These are phyloP conservation scores for Aleadryas rufinucha DNA, from an alignment of 2,113 vertebrate genomes.

Conservation along the genomic window DNA sequence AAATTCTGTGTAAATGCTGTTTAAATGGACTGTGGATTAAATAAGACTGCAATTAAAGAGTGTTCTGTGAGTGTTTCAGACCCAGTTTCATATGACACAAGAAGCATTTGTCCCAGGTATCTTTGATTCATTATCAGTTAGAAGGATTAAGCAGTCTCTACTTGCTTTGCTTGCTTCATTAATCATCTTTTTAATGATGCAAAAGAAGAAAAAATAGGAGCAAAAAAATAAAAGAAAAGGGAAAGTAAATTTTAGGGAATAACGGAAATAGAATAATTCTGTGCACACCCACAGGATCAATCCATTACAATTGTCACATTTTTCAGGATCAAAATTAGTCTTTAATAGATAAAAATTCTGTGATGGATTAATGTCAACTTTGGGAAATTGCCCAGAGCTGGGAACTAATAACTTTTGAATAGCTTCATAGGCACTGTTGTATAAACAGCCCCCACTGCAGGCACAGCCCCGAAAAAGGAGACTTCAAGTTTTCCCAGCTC, in stretches of 20 bases:
- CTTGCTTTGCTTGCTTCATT: constrained; percentile 23
- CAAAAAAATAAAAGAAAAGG: not conserved
- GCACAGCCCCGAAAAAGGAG: not conserved
- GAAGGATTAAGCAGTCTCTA: constrained; percentile 3
- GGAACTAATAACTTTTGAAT: not conserved
- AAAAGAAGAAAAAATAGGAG: constrained; percentile 27
- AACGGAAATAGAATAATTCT: constrained; percentile 4
- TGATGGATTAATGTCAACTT: not conserved
- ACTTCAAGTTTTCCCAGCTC: not conserved
- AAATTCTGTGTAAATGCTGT: not conserved
- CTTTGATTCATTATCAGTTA: constrained; percentile 14
- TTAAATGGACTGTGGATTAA: not conserved
- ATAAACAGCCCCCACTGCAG: not conserved
- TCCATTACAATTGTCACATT: not conserved
- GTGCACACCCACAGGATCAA: not conserved
- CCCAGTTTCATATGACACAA: not conserved
- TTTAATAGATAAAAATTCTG: constrained; percentile 10
- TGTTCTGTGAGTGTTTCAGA: not conserved
- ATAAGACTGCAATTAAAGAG: not conserved
- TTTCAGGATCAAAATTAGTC: constrained; percentile 11
- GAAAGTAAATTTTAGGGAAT: not conserved
- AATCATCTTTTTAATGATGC: constrained; percentile 42
- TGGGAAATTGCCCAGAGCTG: not conserved
- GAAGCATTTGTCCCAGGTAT: not conserved
- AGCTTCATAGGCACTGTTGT: not conserved